phyloP scores from a whole-genome alignment of 2,797 vertebrate species.

The Gymnopithys bicolor region DNA sequence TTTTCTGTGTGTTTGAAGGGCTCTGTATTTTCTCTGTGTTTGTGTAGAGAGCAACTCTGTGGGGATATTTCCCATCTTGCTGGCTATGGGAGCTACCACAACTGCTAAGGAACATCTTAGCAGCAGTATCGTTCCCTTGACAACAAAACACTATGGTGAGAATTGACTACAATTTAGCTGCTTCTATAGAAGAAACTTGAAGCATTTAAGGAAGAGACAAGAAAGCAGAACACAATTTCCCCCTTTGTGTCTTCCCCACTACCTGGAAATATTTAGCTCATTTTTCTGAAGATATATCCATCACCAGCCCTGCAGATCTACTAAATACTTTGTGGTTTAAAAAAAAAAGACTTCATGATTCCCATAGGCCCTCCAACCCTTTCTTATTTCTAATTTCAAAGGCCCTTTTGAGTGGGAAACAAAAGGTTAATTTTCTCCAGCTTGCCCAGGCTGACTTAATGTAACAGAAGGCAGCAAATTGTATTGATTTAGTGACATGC shows the following conservation, averaged over 20 bases:
- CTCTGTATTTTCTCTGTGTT: not conserved
- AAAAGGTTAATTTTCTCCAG: conserved; percentile 88
- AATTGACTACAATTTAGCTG: not conserved
- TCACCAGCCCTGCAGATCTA: not conserved
- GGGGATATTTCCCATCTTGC: not conserved
- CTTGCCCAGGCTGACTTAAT: conserved; percentile 86
- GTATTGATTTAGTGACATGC: conserved; percentile 89
- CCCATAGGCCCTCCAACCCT: conserved; percentile 64
- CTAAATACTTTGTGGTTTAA: not conserved
- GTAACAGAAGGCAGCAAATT: conserved; percentile 89
- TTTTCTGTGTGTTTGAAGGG: not conserved
- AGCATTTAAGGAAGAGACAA: not conserved
- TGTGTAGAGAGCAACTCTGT: not conserved
- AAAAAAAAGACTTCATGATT: conserved; percentile 4
- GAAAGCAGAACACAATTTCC: not conserved
- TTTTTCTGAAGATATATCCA: not conserved
- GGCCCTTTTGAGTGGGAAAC: conserved; percentile 79
- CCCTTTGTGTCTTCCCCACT: not conserved
- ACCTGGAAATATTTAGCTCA: not conserved
- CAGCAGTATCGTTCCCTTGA: not conserved
- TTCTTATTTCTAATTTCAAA: conserved; percentile 79
- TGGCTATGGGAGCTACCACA: not conserved
- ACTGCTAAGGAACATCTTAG: not conserved
- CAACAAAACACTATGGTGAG: not conserved
- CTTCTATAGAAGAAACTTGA: not conserved